Percentiles rank a stretch among this genome's conserved stretches.
phyloP scores from a whole-genome alignment of 2,797 vertebrate species.

The Salmo trutta region DNA sequence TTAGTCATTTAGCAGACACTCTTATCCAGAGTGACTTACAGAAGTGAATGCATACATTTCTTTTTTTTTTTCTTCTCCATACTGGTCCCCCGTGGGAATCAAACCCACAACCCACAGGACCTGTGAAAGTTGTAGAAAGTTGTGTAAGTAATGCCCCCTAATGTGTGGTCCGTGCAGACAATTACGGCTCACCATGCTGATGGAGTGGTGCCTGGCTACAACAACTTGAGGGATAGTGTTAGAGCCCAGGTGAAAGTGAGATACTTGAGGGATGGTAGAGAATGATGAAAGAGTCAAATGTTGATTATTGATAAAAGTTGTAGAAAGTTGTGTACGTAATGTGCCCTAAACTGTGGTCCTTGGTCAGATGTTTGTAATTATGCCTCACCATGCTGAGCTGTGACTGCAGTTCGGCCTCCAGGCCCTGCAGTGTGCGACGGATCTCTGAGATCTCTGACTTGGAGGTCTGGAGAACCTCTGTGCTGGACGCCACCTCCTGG shows the following conservation, averaged over 20 bases:
- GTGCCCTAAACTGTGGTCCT: neutral
- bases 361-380: neutral
- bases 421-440: conserved; percentile 77
- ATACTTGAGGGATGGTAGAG: neutral
- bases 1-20: no score
- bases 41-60: no score
- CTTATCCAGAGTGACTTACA: no score
- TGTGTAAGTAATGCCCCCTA: neutral
- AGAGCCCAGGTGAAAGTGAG: neutral
- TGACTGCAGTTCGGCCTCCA: conserved; percentile 87
- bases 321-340: neutral
- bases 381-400: conserved; percentile 83
- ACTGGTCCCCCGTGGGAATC: no score
- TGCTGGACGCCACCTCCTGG: conserved; percentile 76
- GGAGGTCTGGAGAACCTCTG: conserved; percentile 74
- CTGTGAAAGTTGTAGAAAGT: neutral
- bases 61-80: no score
- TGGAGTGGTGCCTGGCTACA: neutral
- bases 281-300: neutral
- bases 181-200: conserved; percentile 79
- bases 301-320: neutral
- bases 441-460: conserved; percentile 80
- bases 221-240: neutral
- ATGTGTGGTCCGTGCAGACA: neutral
- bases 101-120: no score